A percentile compares a stretch with the other conserved stretches of the same genome.
Conservation (phyloP, 2,888 invertebrate species). For the Timandra comae region DNA sequence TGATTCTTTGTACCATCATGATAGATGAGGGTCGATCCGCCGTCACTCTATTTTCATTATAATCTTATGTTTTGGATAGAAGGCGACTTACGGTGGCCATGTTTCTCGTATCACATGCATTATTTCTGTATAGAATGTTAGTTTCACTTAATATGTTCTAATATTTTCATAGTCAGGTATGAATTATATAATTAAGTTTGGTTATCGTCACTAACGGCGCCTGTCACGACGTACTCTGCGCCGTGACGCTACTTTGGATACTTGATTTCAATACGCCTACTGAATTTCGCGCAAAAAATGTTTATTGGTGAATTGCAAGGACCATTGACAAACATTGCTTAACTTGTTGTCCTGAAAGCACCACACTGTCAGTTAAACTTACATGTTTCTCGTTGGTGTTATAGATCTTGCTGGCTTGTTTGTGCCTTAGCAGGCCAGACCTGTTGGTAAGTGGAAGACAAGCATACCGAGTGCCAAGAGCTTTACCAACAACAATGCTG, state of each 20-base stretch:
- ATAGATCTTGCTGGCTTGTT: conserved; percentile 85
- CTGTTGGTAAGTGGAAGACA: conserved; percentile 81
- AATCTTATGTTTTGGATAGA: conserved; percentile 64
- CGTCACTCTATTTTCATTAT: conserved; percentile 58
- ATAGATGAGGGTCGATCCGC: conserved; percentile 40
- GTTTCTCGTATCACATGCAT: conserved; percentile 73
- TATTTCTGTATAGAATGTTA: conserved; percentile 50
- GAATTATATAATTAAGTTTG: conserved; percentile 61
- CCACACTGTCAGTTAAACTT: conserved; percentile 65
- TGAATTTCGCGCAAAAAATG: conserved; percentile 70
- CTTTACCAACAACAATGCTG: conserved; percentile 64
- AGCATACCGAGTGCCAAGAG: conserved; percentile 55
- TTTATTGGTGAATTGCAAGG: conserved; percentile 72
- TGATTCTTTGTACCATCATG: conserved; percentile 58
- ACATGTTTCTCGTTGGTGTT: conserved; percentile 77
- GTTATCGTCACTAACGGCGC: conserved; percentile 35
- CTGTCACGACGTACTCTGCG: conserved; percentile 44
- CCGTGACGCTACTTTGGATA: conserved; percentile 38
- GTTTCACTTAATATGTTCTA: conserved; percentile 49
- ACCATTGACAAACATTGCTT: conserved; percentile 63
- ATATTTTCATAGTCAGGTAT: conserved; percentile 48
- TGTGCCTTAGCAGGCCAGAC: conserved; percentile 85
- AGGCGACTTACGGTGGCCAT: conserved; percentile 68
- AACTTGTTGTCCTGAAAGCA: conserved; percentile 60
- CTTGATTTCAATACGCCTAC: conserved; percentile 44